Percentiles rank a stretch among this genome's conserved stretches.
Evolutionary conservation across 2,797 vertebrate genomes (phyloP).

Genomic region (Cuniculus paca): DNA sequence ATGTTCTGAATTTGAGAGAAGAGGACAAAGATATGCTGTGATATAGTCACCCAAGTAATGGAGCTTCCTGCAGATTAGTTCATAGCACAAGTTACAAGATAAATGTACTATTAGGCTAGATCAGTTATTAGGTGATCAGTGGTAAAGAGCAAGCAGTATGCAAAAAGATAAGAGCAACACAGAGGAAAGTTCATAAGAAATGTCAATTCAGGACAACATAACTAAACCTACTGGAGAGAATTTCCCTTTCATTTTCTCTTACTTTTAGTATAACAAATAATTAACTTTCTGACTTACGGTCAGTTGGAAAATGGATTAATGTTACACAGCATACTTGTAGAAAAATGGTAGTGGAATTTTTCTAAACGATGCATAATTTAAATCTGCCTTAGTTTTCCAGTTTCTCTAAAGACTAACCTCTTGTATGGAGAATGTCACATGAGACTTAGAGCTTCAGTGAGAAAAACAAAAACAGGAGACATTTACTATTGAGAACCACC

Average conservation of each 20-base stretch:
- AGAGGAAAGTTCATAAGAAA: neutral
- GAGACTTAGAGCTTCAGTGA: neutral
- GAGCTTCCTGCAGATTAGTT: neutral
- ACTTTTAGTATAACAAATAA: neutral
- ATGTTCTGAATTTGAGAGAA: constrained; percentile 14
- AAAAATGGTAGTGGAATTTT: neutral
- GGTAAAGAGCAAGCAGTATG: neutral
- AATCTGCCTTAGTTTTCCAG: neutral
- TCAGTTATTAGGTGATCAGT: neutral
- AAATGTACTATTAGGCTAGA: neutral
- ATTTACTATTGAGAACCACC: neutral
- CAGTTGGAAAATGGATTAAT: neutral
- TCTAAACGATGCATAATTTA: constrained; percentile 2
- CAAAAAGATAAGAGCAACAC: neutral
- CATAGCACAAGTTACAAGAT: neutral
- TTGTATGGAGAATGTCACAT: neutral
- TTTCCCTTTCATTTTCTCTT: accelerated
- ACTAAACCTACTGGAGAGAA: neutral
- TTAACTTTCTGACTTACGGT: neutral
- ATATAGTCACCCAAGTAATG: neutral
- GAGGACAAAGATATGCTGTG: neutral
- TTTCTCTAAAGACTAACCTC: neutral
- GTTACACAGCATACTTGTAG: neutral
- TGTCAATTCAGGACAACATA: neutral
- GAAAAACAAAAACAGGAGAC: neutral